Base-by-base conservation (phyloP, 2,888 invertebrate genomes). In the Acanthosepion pharaonis region DNA sequence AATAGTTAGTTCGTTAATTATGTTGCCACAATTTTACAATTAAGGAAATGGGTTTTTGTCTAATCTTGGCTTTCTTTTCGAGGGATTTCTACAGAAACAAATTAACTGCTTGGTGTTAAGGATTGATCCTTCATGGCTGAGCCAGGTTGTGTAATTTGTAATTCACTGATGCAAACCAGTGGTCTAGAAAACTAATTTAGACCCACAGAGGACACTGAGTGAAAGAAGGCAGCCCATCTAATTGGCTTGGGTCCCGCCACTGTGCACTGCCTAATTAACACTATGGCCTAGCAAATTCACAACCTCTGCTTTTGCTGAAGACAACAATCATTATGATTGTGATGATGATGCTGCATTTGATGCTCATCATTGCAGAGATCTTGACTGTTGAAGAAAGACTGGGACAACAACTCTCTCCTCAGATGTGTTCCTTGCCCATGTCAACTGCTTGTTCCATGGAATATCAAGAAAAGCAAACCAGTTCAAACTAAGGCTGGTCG, bases 111-210 rank as follows among this genome's bases (percentile, higher is more conserved):
- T 53, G 48, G 55, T 55, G 94, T 94, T 55, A 28, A 55, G 59
- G 64, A 59, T 94, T 55, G 94, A 94, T 94, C 94, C 59, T 94
- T 94, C 94, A 64, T 42, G 94, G n/a, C 59, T 64, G 42, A 64
- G 28, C 64, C 55, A 48, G 94, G 94, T 94, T 59, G 94, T 94
- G 94, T 94, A 94, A 94, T 94, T 94, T 94, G 94, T 94, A 64
- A 94, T 94, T 94, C 94, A 94, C 94, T 94, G 94, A 94, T 94
- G 94, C 94, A 94, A 94, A 64, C 94, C 94, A 94, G 55, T 94
- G 94, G 94, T 94, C 94, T 59, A 94, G 94, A 94, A 94, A 94
- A 94, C 94, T 94, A 94, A 94, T 94, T 94, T 94, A 94, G 48
- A 59, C 94, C 64, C 59, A 55, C 48, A 8, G 48, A 92, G 48